Evolutionary conservation across 2,113 vertebrate genomes (phyloP).

Genomic region (Nothoprocta pentlandii): DNA sequence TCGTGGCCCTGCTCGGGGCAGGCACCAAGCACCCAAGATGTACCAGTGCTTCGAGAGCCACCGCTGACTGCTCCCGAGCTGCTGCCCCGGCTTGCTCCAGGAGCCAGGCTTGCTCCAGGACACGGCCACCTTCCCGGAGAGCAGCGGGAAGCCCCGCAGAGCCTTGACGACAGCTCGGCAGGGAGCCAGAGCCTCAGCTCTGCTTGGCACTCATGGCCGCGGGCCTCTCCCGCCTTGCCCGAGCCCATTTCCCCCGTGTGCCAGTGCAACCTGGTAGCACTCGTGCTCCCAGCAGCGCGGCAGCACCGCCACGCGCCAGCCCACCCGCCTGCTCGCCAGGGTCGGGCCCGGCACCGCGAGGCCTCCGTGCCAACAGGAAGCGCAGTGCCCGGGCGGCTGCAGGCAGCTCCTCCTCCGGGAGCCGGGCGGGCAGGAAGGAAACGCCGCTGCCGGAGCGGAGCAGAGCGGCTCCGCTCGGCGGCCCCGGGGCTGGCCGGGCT

Average conservation of each 20-base stretch:
- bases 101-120: too few species aligned
- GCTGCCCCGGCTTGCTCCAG: not conserved
- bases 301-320: not conserved
- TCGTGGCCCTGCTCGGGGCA: accelerated
- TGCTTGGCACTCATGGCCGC: not conserved
- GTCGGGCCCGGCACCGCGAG: not conserved
- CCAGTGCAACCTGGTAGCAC: accelerated
- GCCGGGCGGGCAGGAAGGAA: slow-evolving; percentile 48
- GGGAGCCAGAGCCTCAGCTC: not conserved
- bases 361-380: slow-evolving; percentile 8
- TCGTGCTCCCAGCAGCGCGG: not conserved
- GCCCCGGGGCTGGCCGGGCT: not conserved
- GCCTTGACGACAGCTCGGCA: too few species aligned
- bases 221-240: not conserved
- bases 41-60: not conserved
- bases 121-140: too few species aligned
- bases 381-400: not conserved
- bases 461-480: not conserved
- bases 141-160: too few species aligned
- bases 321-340: not conserved
- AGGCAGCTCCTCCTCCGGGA: not conserved
- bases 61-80: not conserved
- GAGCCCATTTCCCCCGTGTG: not conserved
- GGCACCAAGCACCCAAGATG: accelerated
- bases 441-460: not conserved